phyloP scores from a whole-genome alignment of 2,113 vertebrate genomes.

The Rhea pennata region DNA sequence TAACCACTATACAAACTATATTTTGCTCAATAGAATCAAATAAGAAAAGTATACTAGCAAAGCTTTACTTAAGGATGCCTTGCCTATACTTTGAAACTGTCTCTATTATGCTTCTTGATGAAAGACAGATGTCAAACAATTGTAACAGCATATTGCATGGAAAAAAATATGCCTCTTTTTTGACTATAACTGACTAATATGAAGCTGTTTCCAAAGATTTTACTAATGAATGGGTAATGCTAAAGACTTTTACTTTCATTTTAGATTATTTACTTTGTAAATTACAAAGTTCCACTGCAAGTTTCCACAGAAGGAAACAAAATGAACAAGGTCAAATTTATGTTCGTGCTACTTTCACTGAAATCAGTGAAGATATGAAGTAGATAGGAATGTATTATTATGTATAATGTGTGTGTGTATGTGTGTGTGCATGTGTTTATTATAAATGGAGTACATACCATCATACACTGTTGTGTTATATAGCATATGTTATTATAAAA shows the following conservation, averaged over 20 bases:
- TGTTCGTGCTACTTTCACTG: not conserved
- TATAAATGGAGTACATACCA: not conserved
- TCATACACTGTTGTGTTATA: not conserved
- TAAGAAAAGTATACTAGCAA: slow-evolving; percentile 23
- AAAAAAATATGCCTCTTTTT: not conserved
- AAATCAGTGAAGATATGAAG: not conserved
- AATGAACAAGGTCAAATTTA: not conserved
- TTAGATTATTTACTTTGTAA: not conserved
- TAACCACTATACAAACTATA: not conserved
- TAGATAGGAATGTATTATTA: not conserved
- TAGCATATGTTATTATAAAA: not conserved
- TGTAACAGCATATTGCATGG: slow-evolving; percentile 1
- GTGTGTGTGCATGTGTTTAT: not conserved
- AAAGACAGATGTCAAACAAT: slow-evolving; percentile 4
- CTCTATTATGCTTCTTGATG: slow-evolving; percentile 17
- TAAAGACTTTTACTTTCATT: not conserved
- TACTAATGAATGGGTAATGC: not conserved
- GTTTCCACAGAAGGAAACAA: not conserved
- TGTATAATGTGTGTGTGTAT: not conserved
- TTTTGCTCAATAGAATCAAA: slow-evolving; percentile 7
- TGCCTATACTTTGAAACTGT: not conserved
- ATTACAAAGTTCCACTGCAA: not conserved
- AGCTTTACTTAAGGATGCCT: not conserved
- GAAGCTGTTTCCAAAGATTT: not conserved
- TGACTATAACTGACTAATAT: not conserved